phyloP scores from a whole-genome alignment of 2,113 vertebrate species.

The Aegotheles bennettii region DNA sequence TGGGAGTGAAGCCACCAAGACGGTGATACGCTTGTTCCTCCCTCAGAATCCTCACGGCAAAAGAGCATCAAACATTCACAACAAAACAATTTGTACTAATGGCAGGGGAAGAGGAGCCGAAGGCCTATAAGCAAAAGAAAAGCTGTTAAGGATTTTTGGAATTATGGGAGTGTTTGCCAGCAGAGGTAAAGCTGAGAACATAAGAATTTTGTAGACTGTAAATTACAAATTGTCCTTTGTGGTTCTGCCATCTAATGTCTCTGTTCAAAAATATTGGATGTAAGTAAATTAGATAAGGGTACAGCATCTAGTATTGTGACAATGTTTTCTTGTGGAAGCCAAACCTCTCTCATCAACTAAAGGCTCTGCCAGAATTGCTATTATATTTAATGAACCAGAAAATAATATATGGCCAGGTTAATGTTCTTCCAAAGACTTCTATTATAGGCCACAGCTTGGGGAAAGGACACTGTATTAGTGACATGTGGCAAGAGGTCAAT shows the following conservation, averaged over 20 bases:
- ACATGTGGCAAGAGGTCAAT: slow-evolving; percentile 26
- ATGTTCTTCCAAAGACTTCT: slow-evolving; percentile 35
- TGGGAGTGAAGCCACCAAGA: not conserved
- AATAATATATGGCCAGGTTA: slow-evolving; percentile 12
- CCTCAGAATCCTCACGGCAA: not conserved
- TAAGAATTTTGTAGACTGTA: not conserved
- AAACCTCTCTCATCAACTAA: slow-evolving; percentile 18
- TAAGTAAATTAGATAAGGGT: slow-evolving; percentile 7
- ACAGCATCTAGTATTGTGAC: not conserved
- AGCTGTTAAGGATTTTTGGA: not conserved
- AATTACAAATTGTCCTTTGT: not conserved
- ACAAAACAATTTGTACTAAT: not conserved
- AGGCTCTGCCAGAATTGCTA: slow-evolving; percentile 38
- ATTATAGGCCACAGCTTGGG: not conserved
- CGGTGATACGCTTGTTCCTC: not conserved
- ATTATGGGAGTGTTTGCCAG: not conserved
- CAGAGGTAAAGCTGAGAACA: not conserved
- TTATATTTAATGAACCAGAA: slow-evolving; percentile 57
- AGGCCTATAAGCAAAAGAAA: not conserved
- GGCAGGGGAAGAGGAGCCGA: not conserved
- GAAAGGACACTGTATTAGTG: slow-evolving; percentile 6
- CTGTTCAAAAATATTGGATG: not conserved
- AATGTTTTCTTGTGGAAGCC: not conserved
- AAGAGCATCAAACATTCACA: not conserved
- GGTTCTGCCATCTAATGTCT: not conserved